Evolutionary conservation across 2,888 invertebrate species (phyloP), one percentile per base, ranked within the genome.

Genomic region (Nyleta sp.): DNA sequence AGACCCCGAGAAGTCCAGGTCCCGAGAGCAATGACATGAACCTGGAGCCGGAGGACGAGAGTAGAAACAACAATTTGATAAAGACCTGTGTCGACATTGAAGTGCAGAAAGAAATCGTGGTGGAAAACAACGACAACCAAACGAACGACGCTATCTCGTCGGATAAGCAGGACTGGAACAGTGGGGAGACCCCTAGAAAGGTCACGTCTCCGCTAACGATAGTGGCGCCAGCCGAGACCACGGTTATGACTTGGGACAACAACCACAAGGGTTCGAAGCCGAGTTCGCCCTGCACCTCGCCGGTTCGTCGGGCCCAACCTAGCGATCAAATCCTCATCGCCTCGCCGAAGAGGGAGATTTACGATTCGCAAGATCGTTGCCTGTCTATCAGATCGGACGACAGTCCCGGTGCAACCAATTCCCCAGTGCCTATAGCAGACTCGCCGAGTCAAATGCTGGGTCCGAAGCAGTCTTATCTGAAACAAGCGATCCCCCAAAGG

Each of bases 281-380:
- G 6, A 57, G 17, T 52, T 78, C 75, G 1, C 76, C 79, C 2
- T 62, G 74, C 33, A 53, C 44, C 15, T 74, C 67, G 0, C 74
- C 70, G 7, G 40, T 68, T 17, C 57, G 75, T 52, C 82, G 84
- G 28, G 84, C 89, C 0, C 89, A 88, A 18, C 89, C 89, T 0
- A 86, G 83, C 20, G 89, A 89, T 64, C 89, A 89, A 71, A 89
- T 89, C 65, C 62, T 89, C 13, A 89, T 89, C 28, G 89, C 89
- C 15, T 89, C 89, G 0, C 89, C 89, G 1, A 89, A 89, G 60
- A 81, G 88, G 42, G 88, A 89, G 7, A 67, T 81, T 5, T 87
- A 87, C 55, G 87, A 86, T 11, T n/a, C 83, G 0, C 80, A 77
- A 38, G 38, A 62, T 5, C 77, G 77, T 28, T 81, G 83, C 24